Conservation (phyloP, 2,797 vertebrate species). For the Sylvia borin region DNA sequence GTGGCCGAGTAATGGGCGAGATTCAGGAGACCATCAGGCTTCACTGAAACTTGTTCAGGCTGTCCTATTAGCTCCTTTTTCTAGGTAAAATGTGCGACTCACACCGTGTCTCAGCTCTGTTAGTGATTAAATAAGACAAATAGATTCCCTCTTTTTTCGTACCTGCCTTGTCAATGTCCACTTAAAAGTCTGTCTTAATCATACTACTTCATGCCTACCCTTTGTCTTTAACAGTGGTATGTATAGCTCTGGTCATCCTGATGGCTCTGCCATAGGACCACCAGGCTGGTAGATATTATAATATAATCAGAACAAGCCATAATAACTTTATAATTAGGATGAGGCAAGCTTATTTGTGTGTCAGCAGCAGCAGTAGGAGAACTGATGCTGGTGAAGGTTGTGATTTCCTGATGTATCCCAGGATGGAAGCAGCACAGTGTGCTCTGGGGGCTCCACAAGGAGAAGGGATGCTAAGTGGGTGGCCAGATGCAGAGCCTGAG, state of each 20-base stretch:
- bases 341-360: neutral
- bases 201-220: rapidly evolving
- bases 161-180: neutral
- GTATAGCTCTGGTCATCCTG: neutral
- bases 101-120: neutral
- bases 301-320: neutral
- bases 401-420: neutral
- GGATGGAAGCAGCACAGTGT: neutral
- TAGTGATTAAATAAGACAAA: neutral
- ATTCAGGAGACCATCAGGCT: neutral
- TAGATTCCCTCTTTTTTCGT: rapidly evolving
- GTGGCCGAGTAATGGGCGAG: neutral
- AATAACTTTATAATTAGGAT: neutral
- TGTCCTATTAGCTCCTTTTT: neutral
- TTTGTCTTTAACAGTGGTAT: rapidly evolving
- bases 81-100: neutral
- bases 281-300: neutral
- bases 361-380: neutral
- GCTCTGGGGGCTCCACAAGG: rapidly evolving
- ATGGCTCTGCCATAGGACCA: neutral
- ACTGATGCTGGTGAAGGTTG: neutral
- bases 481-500: neutral
- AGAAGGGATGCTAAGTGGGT: rapidly evolving
- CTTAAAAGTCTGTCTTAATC: neutral
- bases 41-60: neutral